phyloP scores from a whole-genome alignment of 2,797 vertebrate species.

The Botia kubotai region DNA sequence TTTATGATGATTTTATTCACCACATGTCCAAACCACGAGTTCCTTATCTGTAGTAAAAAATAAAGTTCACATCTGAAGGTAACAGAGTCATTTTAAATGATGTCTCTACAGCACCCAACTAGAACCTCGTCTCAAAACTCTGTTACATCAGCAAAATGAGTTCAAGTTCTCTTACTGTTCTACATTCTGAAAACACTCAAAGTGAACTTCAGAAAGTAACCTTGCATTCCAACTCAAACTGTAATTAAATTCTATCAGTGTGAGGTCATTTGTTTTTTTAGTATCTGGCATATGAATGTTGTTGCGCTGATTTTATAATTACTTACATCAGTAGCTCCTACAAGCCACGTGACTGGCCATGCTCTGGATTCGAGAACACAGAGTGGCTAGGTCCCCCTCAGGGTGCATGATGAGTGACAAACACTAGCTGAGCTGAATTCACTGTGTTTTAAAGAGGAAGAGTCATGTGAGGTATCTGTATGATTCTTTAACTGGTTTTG shows the following conservation, averaged over 20 bases:
- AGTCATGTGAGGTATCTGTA: not conserved
- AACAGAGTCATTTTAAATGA: not conserved
- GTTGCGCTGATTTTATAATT: not conserved
- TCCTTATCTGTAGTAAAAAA: not conserved
- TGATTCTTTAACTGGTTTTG: too few relatives aligned
- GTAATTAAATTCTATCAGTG: not conserved
- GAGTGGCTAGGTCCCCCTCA: too few relatives aligned
- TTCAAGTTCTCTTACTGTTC: not conserved
- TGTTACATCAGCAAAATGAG: conserved; percentile 16
- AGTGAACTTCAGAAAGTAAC: not conserved
- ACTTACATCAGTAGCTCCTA: conserved; percentile 20
- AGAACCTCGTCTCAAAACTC: not conserved
- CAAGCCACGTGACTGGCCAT: not conserved
- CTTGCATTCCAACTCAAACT: conserved; percentile 1
- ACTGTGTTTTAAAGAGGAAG: too few relatives aligned
- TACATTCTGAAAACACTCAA: not conserved
- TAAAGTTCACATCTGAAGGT: not conserved
- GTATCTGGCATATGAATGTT: not conserved
- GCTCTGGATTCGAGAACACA: too few relatives aligned
- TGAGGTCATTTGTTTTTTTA: not conserved
- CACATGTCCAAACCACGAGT: too few relatives aligned
- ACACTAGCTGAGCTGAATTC: too few relatives aligned
- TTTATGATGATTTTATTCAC: too few relatives aligned
- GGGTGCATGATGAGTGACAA: too few relatives aligned
- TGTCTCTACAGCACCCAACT: conserved; percentile 5